Base-by-base conservation (phyloP, 2,797 vertebrate species). In the Falco rusticolus region DNA sequence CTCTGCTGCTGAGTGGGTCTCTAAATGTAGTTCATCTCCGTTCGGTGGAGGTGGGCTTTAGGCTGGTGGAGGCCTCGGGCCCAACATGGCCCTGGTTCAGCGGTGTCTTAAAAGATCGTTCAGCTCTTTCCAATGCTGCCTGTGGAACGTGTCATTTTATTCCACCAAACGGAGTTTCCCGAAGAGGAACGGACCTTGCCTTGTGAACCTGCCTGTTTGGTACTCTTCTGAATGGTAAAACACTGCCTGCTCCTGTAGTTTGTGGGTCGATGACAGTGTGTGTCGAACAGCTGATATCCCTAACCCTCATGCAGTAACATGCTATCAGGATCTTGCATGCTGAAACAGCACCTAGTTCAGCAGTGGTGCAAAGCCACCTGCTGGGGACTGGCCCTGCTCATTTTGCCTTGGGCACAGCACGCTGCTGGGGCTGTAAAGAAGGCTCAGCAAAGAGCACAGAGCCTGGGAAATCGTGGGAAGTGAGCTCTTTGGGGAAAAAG, bases 131-230 rank as follows among this genome's bases (percentile, higher is more conserved):
- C 26, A 33, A 29, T 37, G 26, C 54, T 9, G 1, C 1, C 22
- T 37, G 34, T 56, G 25, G 17, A 75, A 57, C 16, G 5, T 0
- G 0, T 43, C 54, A 13, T 51, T 76, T 74, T 72, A 37, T 41
- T 85, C 41, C 69, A 16, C 47, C 34, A 43, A 47, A 11, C 11
- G 54, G 20, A 79, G 39, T 69, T 92, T 70, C 59, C 48, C 0
- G 0, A 37, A 66, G 56, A 65, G 61, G 74, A 71, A 7, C 0
- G 11, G 64, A 48, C n/a, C 18, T 78, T 68, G 53, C 50, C 45
- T 26, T 3, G 1, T 43, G 61, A 9, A 2, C 5, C 61, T 76
- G 41, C 26, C 33, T 0, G 1, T 47, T 89, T 37, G 0, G 0
- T 75, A 9, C 41, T 41, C 6, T 68, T 48, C 48, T 63, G 64